phyloP scores from a whole-genome alignment of 2,888 invertebrate species.

The Epirrhoe alternata region DNA sequence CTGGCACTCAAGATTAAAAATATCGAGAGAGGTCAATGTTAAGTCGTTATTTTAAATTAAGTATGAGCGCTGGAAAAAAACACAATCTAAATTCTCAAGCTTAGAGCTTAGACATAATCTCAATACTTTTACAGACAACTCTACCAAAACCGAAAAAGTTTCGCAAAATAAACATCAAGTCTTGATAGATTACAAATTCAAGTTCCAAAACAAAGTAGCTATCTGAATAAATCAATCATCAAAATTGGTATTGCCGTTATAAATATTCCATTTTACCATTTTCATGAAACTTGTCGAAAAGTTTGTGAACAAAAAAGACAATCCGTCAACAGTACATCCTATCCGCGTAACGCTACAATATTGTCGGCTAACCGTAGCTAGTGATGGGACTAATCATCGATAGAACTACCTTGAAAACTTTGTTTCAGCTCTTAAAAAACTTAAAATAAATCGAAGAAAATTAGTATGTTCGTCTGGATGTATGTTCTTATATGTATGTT shows the following conservation, averaged over 20 bases:
- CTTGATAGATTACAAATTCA: slow-evolving; percentile 5
- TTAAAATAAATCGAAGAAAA: too few relatives aligned
- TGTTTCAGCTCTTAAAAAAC: background rate
- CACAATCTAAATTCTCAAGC: too few relatives aligned
- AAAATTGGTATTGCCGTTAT: slow-evolving; percentile 27
- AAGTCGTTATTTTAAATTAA: too few relatives aligned
- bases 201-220: slow-evolving; percentile 6
- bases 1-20: too few relatives aligned
- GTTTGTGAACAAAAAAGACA: slow-evolving; percentile 36
- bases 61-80: too few relatives aligned
- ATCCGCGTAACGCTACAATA: slow-evolving; percentile 42
- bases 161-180: slow-evolving; percentile 1
- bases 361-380: slow-evolving; percentile 37
- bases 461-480: too few relatives aligned
- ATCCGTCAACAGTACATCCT: slow-evolving; percentile 35
- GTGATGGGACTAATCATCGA: slow-evolving; percentile 13
- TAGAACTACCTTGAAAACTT: background rate
- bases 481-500: too few relatives aligned
- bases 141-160: background rate
- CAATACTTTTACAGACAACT: too few relatives aligned
- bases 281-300: slow-evolving; percentile 35
- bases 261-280: slow-evolving; percentile 32
- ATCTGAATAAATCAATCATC: slow-evolving; percentile 25
- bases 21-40: too few relatives aligned
- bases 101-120: too few relatives aligned